These are phyloP conservation scores for Micronycteris hirsuta DNA, from an alignment of 2,113 vertebrate genomes.

Conservation along the genomic window DNA sequence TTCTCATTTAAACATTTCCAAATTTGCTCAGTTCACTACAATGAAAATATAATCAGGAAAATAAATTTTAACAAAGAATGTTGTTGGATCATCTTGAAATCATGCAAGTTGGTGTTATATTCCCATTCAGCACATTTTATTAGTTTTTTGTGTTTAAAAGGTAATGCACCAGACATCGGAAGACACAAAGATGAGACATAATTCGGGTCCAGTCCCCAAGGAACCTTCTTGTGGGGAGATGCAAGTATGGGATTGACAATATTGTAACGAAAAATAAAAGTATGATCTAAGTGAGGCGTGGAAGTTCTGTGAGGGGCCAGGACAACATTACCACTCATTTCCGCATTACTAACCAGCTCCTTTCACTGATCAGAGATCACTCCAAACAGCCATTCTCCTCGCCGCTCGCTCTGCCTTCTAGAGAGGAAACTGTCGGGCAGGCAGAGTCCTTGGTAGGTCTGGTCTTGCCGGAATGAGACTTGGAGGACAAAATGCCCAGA, in stretches of 20 bases:
- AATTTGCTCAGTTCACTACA: neutral
- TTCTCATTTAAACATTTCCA: neutral
- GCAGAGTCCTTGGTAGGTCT: neutral
- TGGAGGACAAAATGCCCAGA: neutral
- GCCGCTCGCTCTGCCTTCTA: neutral
- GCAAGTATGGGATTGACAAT: neutral
- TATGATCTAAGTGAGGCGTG: neutral
- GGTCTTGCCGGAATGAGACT: neutral
- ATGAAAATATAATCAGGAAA: neutral
- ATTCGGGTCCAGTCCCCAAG: neutral
- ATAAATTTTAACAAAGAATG: neutral
- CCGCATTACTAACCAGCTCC: neutral
- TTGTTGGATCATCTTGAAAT: constrained; percentile 6
- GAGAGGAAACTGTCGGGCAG: neutral
- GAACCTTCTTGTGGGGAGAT: neutral
- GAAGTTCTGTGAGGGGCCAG: neutral
- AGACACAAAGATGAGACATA: neutral
- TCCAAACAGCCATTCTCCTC: neutral
- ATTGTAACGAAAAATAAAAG: neutral
- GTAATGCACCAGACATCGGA: neutral
- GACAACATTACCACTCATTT: neutral
- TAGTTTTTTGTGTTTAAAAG: neutral
- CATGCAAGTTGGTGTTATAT: neutral
- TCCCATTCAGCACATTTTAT: neutral
- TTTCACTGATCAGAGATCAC: neutral